Base-by-base conservation (phyloP, 2,888 invertebrate genomes). In the Nezara viridula region DNA sequence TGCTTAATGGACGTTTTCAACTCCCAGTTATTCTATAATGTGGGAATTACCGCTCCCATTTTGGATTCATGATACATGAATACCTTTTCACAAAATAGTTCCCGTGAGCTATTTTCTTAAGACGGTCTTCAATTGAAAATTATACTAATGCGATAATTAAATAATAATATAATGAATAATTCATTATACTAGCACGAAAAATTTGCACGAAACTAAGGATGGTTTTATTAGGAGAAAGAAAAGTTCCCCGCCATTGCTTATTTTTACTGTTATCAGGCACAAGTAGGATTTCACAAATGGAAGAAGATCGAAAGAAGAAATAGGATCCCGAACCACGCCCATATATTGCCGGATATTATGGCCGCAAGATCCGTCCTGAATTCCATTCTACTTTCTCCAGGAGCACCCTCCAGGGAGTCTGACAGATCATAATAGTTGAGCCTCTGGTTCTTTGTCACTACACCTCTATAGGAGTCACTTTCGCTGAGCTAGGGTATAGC, bases 291-390 rank as follows among this genome's bases (percentile, higher is more conserved):
- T 19, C 0, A 32, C 19, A 37, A 37, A 73, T 37, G 37, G 66
- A 73, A 37, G 66, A 73, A 19, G 37, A 16, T 27, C 12, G 0
- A 19, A 5, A 2, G 37, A 32, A n/a, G 44, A 24, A 44, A n/a
- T 81, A n/a, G 9, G 21, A n/a, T n/a, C 81, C n/a, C 16, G 1
- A 77, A 40, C 81, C 81, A 81, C 81, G 81, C 81, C 81, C 21
- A 73, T 37, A 73, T 81, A 81, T 44, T 81, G 81, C 81, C 81
- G 81, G 81, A 81, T 81, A 81, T 44, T 81, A 81, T 47, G 44
- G 44, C 24, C 81, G 16, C n/a, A 12, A 81, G 81, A 81, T 81
- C 81, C 81, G 40, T 44, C 81, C 44, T 47, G 40, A 16, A 81
- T 81, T 40, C 81, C 81, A 44, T 21, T 21, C 81, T 81, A 44